These are phyloP conservation scores for Cichladusa arquata DNA, from an alignment of 2,113 vertebrate genomes.

Conservation along the genomic window DNA sequence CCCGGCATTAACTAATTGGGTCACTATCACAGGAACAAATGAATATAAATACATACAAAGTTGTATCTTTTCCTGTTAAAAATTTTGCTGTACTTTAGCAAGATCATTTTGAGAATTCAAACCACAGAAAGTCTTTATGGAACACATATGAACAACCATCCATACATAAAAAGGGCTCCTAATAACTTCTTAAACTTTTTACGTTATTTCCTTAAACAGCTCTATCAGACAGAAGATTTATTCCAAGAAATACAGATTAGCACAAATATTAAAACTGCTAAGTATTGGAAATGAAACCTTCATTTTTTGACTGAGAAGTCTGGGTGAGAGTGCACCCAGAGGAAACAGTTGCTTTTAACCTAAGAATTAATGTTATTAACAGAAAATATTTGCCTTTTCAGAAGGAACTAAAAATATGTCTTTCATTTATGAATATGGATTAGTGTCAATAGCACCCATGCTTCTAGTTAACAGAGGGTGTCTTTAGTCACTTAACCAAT, in stretches of 20 bases:
- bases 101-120: background rate
- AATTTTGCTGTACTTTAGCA: background rate
- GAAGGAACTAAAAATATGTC: constrained; percentile 36
- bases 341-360: background rate
- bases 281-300: constrained; percentile 7
- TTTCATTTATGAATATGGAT: constrained; percentile 24
- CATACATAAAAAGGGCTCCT: background rate
- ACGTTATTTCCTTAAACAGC: background rate
- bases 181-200: background rate
- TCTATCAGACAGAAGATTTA: background rate
- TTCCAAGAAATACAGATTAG: constrained; percentile 1
- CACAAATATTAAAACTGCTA: background rate
- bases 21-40: background rate
- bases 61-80: background rate
- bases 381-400: constrained; percentile 17
- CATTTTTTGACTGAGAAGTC: constrained; percentile 9
- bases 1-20: background rate
- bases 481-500: constrained; percentile 68
- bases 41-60: background rate
- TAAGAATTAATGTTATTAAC: background rate
- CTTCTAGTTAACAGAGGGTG: constrained; percentile 42
- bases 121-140: background rate
- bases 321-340: background rate
- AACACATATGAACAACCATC: background rate
- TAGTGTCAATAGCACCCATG: background rate